Evolutionary conservation across 1,140 invertebrate genomes (phyloP).

Genomic region (Himalopsyche phryganea): DNA sequence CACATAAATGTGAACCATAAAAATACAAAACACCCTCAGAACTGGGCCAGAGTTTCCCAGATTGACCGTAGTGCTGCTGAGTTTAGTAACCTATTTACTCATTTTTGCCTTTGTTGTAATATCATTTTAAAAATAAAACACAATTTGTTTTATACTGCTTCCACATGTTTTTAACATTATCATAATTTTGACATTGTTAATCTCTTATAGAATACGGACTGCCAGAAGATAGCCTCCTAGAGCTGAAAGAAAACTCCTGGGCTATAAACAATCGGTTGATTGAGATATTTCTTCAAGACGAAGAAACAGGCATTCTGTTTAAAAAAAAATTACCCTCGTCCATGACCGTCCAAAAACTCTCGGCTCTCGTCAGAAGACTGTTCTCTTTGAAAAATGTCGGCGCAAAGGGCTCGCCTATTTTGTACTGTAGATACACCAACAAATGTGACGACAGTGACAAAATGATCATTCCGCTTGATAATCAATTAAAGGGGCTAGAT

Average conservation of each 20-base stretch:
- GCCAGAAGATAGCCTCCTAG: constrained; percentile 68
- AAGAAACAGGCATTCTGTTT: constrained; percentile 52
- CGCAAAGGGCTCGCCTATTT: constrained; percentile 2
- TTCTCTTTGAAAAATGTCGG: constrained; percentile 53
- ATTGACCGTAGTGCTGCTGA: too few relatives aligned
- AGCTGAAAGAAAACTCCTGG: constrained; percentile 53
- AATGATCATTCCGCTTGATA: constrained; percentile 71
- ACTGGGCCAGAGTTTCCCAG: too few relatives aligned
- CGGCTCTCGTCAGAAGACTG: constrained; percentile 66
- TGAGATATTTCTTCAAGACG: constrained; percentile 59
- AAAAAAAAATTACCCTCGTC: constrained; percentile 71
- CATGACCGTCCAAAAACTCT: constrained; percentile 80
- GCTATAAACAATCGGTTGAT: constrained; percentile 69
- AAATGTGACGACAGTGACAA: constrained; percentile 40
- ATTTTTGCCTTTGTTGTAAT: too few relatives aligned
- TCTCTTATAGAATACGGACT: constrained; percentile 71
- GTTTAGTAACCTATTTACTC: too few relatives aligned
- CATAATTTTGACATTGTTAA: too few relatives aligned
- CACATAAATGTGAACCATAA: too few relatives aligned
- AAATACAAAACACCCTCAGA: too few relatives aligned
- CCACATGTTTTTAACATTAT: too few relatives aligned
- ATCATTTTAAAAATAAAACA: too few relatives aligned
- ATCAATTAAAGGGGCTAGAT: constrained; percentile 72
- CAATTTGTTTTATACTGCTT: too few relatives aligned
- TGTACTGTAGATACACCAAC: constrained; percentile 21